Evolutionary conservation across 2,113 vertebrate species (phyloP), one percentile per base, ranked within the genome.

Genomic region (Hippocampus abdominalis): DNA sequence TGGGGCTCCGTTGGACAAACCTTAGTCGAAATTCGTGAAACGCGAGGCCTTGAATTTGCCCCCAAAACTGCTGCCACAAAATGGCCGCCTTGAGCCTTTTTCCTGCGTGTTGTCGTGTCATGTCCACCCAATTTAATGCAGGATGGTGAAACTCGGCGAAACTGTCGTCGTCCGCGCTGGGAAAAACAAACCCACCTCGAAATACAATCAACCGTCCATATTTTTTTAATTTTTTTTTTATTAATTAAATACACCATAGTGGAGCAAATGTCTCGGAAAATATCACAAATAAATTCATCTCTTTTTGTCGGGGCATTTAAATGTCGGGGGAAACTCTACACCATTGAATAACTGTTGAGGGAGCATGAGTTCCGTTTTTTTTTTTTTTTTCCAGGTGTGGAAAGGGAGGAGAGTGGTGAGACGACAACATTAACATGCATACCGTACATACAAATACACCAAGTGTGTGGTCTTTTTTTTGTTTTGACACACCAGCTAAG

Each of bases 231-330:
- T n/a, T 46, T 49, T 48, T 91, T 95, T 89, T 98, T 98, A 99
- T 98, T 99, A 98, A 94, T 99, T 98, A 99, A 99, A 99, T 98
- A 99, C 97, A 99, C 95, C 96, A 95, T 98, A 98, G 94, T 96
- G 95, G 96, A 99, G 96, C 97, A 98, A 97, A 97, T 96, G 95
- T 97, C 96, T 99, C 94, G 95, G 96, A 99, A 99, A 99, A 97
- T 99, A 99, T 98, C 95, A 98, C 97, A 98, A 98, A 98, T 98
- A 99, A 95, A 95, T 95, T 96, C 57, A 32, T 96, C 91, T 95
- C 97, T 96, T 94, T 95, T 96, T 96, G 0, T 36, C 32, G 32
- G 94, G 94, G 95, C 95, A 95, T 95, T 97, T 94, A 95, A 94
- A 96, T 94, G 94, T 95, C 88, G 93, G 94, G 94, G 93, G 91